phyloP scores from a whole-genome alignment of 2,113 vertebrate genomes.

The Chaetodon trifascialis region DNA sequence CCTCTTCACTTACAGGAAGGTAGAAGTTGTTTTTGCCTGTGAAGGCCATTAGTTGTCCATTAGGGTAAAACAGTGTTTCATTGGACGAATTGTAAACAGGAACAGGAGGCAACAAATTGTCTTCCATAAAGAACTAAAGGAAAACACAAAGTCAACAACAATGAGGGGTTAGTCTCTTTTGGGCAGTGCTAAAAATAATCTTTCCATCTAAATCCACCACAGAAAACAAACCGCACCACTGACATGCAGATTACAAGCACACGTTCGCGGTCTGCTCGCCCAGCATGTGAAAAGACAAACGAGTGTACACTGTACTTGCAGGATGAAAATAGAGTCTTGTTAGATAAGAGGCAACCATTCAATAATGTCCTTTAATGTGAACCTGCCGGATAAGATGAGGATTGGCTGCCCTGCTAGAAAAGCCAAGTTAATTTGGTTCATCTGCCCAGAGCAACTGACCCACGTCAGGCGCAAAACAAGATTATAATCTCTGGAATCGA shows the following conservation, averaged over 20 bases:
- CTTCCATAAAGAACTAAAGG: slow-evolving; percentile 93
- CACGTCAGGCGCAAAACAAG: slow-evolving; percentile 73
- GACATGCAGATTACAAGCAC: slow-evolving; percentile 15
- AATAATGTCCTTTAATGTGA: slow-evolving; percentile 70
- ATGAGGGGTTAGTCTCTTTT: slow-evolving; percentile 3
- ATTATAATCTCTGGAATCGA: slow-evolving; percentile 81
- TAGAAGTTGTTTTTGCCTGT: slow-evolving; percentile 92
- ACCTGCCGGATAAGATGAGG: slow-evolving; percentile 61
- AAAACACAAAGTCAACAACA: slow-evolving; percentile 35
- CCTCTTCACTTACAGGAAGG: slow-evolving; percentile 90
- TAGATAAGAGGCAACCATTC: slow-evolving; percentile 69
- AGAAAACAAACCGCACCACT: slow-evolving; percentile 16
- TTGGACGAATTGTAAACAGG: slow-evolving; percentile 89
- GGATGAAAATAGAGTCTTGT: slow-evolving; percentile 58
- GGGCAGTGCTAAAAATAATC: background rate
- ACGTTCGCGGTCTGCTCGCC: slow-evolving; percentile 3
- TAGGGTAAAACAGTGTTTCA: slow-evolving; percentile 81
- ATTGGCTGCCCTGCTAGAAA: slow-evolving; percentile 66
- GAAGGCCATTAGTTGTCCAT: slow-evolving; percentile 82
- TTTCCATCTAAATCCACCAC: background rate
- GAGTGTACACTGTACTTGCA: slow-evolving; percentile 35
- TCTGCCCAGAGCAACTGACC: slow-evolving; percentile 69
- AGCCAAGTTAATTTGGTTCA: slow-evolving; percentile 71
- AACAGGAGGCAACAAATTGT: slow-evolving; percentile 73
- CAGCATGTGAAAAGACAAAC: slow-evolving; percentile 47